These are phyloP conservation scores for Morbakka virulenta DNA, from an alignment of 30 jellyfish, hydroid and myxozoan genomes.

Conservation along the genomic window DNA sequence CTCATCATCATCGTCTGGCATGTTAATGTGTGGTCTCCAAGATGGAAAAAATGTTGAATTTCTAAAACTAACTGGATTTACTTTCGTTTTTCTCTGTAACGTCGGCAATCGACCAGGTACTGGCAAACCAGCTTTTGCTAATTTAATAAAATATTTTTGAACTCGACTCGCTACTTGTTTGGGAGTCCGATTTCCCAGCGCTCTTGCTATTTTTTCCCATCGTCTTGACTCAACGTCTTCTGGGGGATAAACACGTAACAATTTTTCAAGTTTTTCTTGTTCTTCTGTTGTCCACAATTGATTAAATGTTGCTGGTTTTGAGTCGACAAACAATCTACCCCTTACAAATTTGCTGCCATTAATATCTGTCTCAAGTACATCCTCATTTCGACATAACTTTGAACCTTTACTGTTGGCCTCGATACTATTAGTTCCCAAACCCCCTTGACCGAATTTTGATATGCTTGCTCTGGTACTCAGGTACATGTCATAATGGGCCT, in stretches of 20 bases:
- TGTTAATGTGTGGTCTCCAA: conserved; percentile 84
- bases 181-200: conserved; percentile 86
- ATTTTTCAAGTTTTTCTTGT: conserved; percentile 80
- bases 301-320: conserved; percentile 53
- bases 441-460: too few species aligned
- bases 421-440: too few species aligned
- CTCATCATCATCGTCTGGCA: conserved; percentile 85
- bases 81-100: conserved; percentile 49
- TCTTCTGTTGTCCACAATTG: conserved; percentile 88
- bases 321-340: conserved; percentile 33
- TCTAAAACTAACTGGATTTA: conserved; percentile 73
- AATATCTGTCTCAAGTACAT: too few species aligned
- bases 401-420: too few species aligned
- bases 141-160: conserved; percentile 80
- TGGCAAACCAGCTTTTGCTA: conserved; percentile 93
- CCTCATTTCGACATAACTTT: too few species aligned
- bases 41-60: conserved; percentile 92
- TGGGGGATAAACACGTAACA: conserved; percentile 81
- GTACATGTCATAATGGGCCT: too few species aligned
- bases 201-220: conserved; percentile 93
- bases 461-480: too few species aligned
- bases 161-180: conserved; percentile 92
- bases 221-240: conserved; percentile 91
- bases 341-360: conserved; percentile 22
- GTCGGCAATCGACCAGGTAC: conserved; percentile 90